Base-by-base conservation (phyloP, 2,888 invertebrate species). In the Alentia gelatinosa region DNA sequence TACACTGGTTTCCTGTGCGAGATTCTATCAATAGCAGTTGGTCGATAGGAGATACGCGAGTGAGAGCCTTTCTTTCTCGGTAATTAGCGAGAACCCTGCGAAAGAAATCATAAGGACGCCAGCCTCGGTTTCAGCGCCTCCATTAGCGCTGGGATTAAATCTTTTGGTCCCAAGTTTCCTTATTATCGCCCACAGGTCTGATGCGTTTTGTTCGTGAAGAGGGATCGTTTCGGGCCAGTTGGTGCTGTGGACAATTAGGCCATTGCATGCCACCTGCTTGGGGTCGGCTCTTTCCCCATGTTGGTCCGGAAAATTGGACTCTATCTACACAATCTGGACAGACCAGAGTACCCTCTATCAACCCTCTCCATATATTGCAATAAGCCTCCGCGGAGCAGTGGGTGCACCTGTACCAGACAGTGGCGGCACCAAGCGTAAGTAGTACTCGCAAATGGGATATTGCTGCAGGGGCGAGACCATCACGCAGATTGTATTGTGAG, bases 241-340 rank as follows among this genome's bases (percentile, higher is more conserved):
- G 79, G 79, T n/a, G 79, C 79, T 19, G 79, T 79, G 79, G 37
- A n/a, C 79, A 79, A 79, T 79, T 79, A 79, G 79, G 79, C 35
- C 39, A 79, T 79, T 79, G 79, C 79, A 79, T 79, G 79, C 37
- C n/a, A 23, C 23, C 79, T 39, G n/a, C 15, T 39, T 79, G 35
- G n/a, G 37, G 39, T 39, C 12, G 4, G 15, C 37, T 39, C 79
- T n/a, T 79, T 26, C 23, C n/a, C 79, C 12, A 12, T 79, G 79
- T 79, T 79, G 79, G 79, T 39, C 79, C 39, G 39, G 79, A 79
- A 39, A 79, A 79, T 35, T 79, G 79, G 79, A 39, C 79, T 79
- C 79, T 79, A 79, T 37, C 79, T 79, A 39, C 79, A 79, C 79
- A 79, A 35, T 79, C 79, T 79, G 39, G 19, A 19, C 74, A 33